A percentile compares a stretch with the other conserved stretches of the same genome.
Evolutionary conservation across 2,797 vertebrate genomes (phyloP).

Genomic region (Corythornis leucogaster): DNA sequence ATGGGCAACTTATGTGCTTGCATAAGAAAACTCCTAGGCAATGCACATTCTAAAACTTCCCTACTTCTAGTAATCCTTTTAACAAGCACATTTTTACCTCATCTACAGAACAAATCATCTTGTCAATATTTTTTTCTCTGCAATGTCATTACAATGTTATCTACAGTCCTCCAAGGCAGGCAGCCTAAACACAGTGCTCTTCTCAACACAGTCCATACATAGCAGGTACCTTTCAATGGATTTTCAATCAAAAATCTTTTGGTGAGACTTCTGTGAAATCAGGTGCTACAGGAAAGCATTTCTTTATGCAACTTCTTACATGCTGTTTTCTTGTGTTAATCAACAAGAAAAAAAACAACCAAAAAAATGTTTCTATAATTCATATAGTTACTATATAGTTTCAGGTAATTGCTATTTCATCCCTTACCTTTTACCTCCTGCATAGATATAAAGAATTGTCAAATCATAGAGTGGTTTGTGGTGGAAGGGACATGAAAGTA

Average conservation of each 20-base stretch:
- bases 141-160: not conserved
- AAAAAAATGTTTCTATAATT: not conserved
- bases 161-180: not conserved
- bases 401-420: not conserved
- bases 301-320: not conserved
- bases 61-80: not conserved
- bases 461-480: not conserved
- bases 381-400: not conserved
- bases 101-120: not conserved
- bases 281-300: not conserved
- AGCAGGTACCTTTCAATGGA: not conserved
- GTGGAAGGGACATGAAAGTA: not conserved
- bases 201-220: not conserved
- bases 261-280: not conserved
- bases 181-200: not conserved
- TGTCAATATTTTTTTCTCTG: not conserved
- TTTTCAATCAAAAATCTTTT: not conserved
- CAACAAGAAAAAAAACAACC: not conserved
- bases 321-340: not conserved
- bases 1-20: not conserved
- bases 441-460: not conserved
- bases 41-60: not conserved
- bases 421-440: not conserved
- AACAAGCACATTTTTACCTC: slow-evolving; percentile 13
- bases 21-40: not conserved